phyloP scores from a whole-genome alignment of 2,797 vertebrate genomes.

The Hipposideros larvatus region DNA sequence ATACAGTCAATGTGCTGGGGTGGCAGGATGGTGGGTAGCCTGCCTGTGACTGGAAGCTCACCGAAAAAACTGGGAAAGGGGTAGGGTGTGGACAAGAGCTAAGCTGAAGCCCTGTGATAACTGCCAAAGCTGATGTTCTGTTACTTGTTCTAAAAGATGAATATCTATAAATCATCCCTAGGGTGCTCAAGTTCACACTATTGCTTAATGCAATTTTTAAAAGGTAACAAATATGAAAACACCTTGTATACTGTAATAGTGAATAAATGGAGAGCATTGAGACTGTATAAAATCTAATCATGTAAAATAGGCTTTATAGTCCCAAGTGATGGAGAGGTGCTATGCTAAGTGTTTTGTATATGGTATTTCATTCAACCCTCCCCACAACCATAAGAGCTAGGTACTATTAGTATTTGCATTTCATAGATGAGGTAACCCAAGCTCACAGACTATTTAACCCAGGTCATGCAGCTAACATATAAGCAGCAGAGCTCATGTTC shows the following conservation, averaged over 20 bases:
- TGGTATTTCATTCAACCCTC: not conserved
- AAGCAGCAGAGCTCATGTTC: not conserved
- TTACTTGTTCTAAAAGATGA: slow-evolving; percentile 48
- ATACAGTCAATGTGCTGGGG: not conserved
- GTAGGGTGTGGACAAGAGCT: not conserved
- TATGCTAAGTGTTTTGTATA: slow-evolving; percentile 7
- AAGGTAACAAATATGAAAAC: slow-evolving; percentile 32
- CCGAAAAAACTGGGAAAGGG: not conserved
- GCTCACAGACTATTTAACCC: not conserved
- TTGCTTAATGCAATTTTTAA: slow-evolving; percentile 33
- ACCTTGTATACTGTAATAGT: not conserved
- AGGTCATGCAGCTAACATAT: not conserved
- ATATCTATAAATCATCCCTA: not conserved
- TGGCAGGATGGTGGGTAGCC: not conserved
- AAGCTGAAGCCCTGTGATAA: not conserved
- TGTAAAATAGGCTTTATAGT: not conserved
- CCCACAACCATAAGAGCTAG: not conserved
- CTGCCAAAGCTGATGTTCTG: not conserved
- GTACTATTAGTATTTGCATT: slow-evolving; percentile 13
- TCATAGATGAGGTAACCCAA: slow-evolving; percentile 1
- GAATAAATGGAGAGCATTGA: not conserved
- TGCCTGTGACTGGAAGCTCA: not conserved
- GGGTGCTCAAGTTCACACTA: not conserved
- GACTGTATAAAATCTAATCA: slow-evolving; percentile 24
- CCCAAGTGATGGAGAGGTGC: not conserved